Evolutionary conservation across 2,113 vertebrate genomes (phyloP), one percentile per base, ranked within the genome.

Genomic region (Forbesichthys papilliferus): DNA sequence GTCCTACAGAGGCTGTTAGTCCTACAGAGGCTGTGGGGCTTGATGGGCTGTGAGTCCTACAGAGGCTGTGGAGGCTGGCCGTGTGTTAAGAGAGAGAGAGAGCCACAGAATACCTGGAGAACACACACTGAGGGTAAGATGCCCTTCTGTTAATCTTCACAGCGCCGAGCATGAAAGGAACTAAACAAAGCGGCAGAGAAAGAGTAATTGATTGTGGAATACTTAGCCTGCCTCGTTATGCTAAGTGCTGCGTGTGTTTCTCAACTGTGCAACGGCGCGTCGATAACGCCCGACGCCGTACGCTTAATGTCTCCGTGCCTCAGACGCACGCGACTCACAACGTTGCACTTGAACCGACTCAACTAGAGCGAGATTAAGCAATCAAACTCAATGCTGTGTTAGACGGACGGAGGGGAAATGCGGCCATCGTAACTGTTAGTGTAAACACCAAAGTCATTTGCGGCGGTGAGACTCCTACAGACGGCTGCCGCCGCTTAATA

Each of bases 151-250:
- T 14, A 56, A 20, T 52, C 46, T 55, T 74, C 51, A 75, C 33
- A 59, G 66, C 18, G 56, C 36, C 58, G 55, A 79, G 27, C 48
- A 76, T 57, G 48, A 85, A 74, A 48, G 55, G 4, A 56, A 58
- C 64, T 51, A 78, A 79, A 80, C 59, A 72, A 74, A 77, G 52
- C 14, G n/a, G 71, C 64, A 80, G 77, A 78, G 71, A 75, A 85
- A 78, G 71, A 62, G 59, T 75, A 77, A 87, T 64, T 80, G 77
- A 87, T 79, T 81, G 66, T 6, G 5, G 27, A 75, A 57, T 48
- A 77, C 65, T 72, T 66, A 64, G 34, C 47, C 14, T 58, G 36
- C 46, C 61, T 85, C 79, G 84, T 87, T 77, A 77, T 48, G 18
- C 58, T 64, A 76, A 86, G 73, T 54, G 72, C 61, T 16, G 36